Conservation (phyloP, 2,888 invertebrate species). For the Nineta flava region DNA sequence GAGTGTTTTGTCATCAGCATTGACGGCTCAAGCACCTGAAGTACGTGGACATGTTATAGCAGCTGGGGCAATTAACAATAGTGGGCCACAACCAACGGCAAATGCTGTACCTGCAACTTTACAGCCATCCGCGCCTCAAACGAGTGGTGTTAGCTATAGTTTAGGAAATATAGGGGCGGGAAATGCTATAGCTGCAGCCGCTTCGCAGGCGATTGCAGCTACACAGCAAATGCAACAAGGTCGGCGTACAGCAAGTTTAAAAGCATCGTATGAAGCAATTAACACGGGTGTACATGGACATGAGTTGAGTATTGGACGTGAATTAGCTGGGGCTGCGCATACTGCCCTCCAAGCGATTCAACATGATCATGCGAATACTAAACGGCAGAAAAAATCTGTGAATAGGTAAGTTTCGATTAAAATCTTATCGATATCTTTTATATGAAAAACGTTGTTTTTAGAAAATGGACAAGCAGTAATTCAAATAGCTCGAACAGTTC, state of each 20-base stretch:
- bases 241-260: slow-evolving; percentile 79
- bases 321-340: slow-evolving; percentile 55
- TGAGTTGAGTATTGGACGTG: slow-evolving; percentile 53
- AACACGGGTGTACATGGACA: slow-evolving; percentile 43
- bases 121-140: slow-evolving; percentile 21
- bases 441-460: too few species aligned
- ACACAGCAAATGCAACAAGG: slow-evolving; percentile 95
- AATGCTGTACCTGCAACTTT: slow-evolving; percentile 8
- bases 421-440: neutral
- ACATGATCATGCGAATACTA: slow-evolving; percentile 36
- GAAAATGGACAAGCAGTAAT: slow-evolving; percentile 22
- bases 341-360: slow-evolving; percentile 54
- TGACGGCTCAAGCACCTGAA: neutral
- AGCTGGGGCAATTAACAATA: slow-evolving; percentile 12
- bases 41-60: slow-evolving; percentile 10
- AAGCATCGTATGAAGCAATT: slow-evolving; percentile 89
- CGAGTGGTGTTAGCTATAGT: slow-evolving; percentile 41
- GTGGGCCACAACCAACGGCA: slow-evolving; percentile 9
- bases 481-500: slow-evolving; percentile 17
- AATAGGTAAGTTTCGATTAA: neutral
- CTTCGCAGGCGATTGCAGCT: slow-evolving; percentile 89
- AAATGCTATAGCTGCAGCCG: slow-evolving; percentile 83
- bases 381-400: slow-evolving; percentile 44
- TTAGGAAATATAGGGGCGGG: slow-evolving; percentile 75
- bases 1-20: neutral